Base-by-base conservation (phyloP, 2,888 invertebrate species). In the Mayetiola destructor region DNA sequence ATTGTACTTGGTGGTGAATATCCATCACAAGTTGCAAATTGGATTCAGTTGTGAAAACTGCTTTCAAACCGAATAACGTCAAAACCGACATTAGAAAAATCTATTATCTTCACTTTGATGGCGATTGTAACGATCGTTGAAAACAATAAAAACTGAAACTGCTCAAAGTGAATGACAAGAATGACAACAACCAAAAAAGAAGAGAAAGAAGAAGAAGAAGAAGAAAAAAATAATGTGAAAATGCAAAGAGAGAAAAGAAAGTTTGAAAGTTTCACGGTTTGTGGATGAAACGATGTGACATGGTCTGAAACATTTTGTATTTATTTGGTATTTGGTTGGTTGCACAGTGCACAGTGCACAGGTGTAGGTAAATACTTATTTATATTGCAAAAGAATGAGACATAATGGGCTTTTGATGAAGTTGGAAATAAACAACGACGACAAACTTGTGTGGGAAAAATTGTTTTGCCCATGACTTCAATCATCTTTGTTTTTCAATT, bases 371-470 rank as follows among this genome's bases (percentile, higher is more conserved):
- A 48, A 48, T 48, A 27, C 48, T 48, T 27, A 48, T 48, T 48
- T 48, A 27, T 48, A 48, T 48, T 48, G 48, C 48, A 48, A 23
- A 48, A 48, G 27, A 48, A 48, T 48, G 23, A 48, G 29, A 48
- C 16, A 16, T 16, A 48, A 48, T 48, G 48, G n/a, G 48, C 48
- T 48, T 48, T 48, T 48, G 48, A 48, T 48, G 48, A 48, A 48
- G 48, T 48, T 48, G 48, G 27, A 48, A 27, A n/a, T n/a, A n/a
- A n/a, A n/a, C n/a, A n/a, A n/a, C n/a, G n/a, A n/a, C n/a, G n/a
- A n/a, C n/a, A n/a, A n/a, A n/a, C n/a, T n/a, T n/a, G n/a, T n/a
- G n/a, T n/a, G n/a, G n/a, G n/a, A n/a, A n/a, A n/a, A n/a, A n/a
- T n/a, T n/a, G n/a, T n/a, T n/a, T n/a, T n/a, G n/a, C n/a, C n/a